Percentiles rank a stretch among this genome's conserved stretches.
phyloP scores from a whole-genome alignment of 2,888 invertebrate species.

The Microctonus aethiopoides region DNA sequence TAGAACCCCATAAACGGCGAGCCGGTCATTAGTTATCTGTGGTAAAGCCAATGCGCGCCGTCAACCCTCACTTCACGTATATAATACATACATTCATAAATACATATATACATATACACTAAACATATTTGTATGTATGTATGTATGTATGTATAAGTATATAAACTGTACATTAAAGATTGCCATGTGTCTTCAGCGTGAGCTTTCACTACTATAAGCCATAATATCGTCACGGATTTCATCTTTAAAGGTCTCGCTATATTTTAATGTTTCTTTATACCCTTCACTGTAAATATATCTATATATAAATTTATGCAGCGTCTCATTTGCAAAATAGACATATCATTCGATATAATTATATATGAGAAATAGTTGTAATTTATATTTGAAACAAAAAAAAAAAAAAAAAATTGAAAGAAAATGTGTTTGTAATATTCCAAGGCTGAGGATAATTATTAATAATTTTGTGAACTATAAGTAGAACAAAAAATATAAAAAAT shows the following conservation, averaged over 20 bases:
- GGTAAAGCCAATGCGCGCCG: slow-evolving; percentile 2
- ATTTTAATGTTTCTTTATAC: slow-evolving; percentile 4
- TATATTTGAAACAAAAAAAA: no score
- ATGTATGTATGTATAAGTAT: not conserved
- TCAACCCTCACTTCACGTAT: not conserved
- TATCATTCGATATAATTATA: not conserved
- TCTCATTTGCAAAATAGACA: not conserved
- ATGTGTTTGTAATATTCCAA: not conserved
- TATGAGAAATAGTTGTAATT: not conserved
- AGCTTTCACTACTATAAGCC: slow-evolving; percentile 11
- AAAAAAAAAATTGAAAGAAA: no score
- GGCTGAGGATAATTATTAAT: not conserved
- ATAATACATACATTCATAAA: not conserved
- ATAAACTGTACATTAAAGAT: not conserved
- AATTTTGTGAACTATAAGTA: not conserved
- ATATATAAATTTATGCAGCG: not conserved
- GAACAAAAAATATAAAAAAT: not conserved
- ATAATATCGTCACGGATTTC: slow-evolving; percentile 20
- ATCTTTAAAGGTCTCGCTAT: slow-evolving; percentile 17
- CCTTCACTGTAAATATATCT: not conserved
- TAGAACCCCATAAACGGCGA: slow-evolving; percentile 41
- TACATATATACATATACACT: not conserved
- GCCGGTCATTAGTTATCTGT: slow-evolving; percentile 43
- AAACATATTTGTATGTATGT: not conserved
- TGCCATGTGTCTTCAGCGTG: not conserved